phyloP scores from a whole-genome alignment of 64 coral and sea anemone species.

The Trachythela sp. region DNA sequence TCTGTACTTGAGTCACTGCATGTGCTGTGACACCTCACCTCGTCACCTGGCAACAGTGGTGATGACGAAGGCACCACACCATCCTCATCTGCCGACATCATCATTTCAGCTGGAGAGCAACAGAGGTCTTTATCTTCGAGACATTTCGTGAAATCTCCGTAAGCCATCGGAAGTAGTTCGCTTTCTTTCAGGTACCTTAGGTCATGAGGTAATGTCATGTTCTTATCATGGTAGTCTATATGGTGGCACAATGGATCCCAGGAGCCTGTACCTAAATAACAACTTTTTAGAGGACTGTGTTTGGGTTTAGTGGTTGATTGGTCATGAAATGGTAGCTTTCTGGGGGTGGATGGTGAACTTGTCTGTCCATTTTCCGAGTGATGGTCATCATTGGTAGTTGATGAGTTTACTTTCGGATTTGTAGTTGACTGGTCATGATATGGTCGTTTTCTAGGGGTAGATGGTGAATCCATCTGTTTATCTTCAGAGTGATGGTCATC shows the following conservation, averaged over 20 bases:
- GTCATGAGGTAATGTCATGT: not conserved
- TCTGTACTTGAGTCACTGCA: not conserved
- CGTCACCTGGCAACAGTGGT: not conserved
- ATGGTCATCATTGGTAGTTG: not conserved
- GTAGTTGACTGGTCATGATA: not conserved
- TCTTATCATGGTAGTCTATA: not conserved
- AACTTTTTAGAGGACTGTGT: not conserved
- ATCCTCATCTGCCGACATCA: not conserved
- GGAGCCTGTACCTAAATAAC: not conserved
- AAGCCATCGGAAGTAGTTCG: not conserved
- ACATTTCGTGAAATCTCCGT: slow-evolving; percentile 14
- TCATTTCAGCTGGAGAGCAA: not conserved
- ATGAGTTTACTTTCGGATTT: not conserved
- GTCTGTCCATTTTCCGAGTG: not conserved
- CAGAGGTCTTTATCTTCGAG: not conserved
- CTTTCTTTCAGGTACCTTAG: not conserved
- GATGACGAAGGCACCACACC: not conserved
- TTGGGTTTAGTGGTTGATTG: not conserved
- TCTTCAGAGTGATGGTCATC: not conserved
- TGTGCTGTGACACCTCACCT: not conserved
- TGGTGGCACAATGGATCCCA: not conserved
- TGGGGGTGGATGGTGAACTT: not conserved
- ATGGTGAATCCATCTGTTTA: not conserved
- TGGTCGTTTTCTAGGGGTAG: not conserved
- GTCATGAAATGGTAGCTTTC: not conserved